Percentiles rank a stretch among this genome's conserved stretches.
phyloP scores from a whole-genome alignment of 1,140 invertebrate genomes.

The Zaprionus nigranus region DNA sequence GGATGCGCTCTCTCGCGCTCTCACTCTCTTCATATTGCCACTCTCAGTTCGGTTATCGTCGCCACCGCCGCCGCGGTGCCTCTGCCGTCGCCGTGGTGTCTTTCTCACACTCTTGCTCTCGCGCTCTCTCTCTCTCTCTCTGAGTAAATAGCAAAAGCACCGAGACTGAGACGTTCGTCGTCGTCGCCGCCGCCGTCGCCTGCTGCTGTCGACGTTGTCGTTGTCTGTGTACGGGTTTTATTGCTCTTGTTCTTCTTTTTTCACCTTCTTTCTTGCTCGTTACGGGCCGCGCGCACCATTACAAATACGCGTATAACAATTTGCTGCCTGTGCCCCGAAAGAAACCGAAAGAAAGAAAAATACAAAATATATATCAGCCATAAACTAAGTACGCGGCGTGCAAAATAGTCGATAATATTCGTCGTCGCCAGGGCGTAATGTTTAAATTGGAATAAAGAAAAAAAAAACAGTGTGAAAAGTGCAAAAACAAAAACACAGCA shows the following conservation, averaged over 20 bases:
- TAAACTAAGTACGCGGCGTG: slow-evolving; percentile 61
- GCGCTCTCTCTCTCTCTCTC: slow-evolving; percentile 14
- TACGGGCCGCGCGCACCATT: slow-evolving; percentile 61
- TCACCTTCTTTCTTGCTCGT: slow-evolving; percentile 76
- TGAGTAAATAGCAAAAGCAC: slow-evolving; percentile 47
- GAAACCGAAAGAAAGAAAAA: slow-evolving; percentile 49
- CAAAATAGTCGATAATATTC: slow-evolving; percentile 54
- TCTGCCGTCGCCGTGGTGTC: neutral
- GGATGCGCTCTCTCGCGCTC: slow-evolving; percentile 13
- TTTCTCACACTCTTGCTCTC: slow-evolving; percentile 37
- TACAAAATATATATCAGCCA: slow-evolving; percentile 51
- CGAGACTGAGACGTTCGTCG: slow-evolving; percentile 52
- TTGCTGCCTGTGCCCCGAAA: slow-evolving; percentile 55
- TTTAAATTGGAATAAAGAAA: slow-evolving; percentile 37
- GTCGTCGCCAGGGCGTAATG: slow-evolving; percentile 18
- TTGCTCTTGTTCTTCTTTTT: slow-evolving; percentile 69
- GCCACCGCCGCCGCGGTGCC: neutral
- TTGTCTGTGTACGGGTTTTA: slow-evolving; percentile 52
- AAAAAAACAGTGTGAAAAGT: slow-evolving; percentile 37
- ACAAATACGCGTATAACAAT: slow-evolving; percentile 78
- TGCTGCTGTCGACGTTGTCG: slow-evolving; percentile 25
- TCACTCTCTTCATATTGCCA: slow-evolving; percentile 29
- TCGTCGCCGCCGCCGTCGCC: slow-evolving; percentile 25
- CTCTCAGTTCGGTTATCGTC: slow-evolving; percentile 11
- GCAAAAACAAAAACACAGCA: slow-evolving; percentile 54